Base-by-base conservation (phyloP, 2,888 invertebrate species). In the Busseola fusca region DNA sequence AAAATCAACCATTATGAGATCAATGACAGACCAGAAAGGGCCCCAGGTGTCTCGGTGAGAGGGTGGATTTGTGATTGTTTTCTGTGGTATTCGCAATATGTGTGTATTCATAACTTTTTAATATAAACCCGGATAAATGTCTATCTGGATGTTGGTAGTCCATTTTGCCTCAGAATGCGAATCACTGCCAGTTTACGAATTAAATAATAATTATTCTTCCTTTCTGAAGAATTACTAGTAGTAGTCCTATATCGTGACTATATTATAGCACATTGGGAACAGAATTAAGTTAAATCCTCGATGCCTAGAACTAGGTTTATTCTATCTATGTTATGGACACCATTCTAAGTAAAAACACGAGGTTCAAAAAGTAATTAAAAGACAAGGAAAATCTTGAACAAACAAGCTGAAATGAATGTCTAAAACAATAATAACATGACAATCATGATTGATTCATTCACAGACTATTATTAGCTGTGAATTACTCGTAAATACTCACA, bases 401-500 rank as follows among this genome's bases (percentile, higher is more conserved):
- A 58, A 63, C n/a, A 81, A 63, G 50, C 21, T 67, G 1, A 70
- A 70, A 68, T 68, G 45, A 65, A 60, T 48, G 27, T 60, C 65
- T 69, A 18, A 72, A 74, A 72, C 66, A 60, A 63, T 80, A 75
- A 78, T 65, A 57, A 75, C 45, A 66, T 50, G 68, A 69, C 67
- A 80, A 80, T 75, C 27, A 74, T 78, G 66, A 83, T 83, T 78
- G 69, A 72, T 70, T 52, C 18, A 45, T 68, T 42, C 60, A 34
- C 18, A 58, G 37, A 64, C 71, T 72, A 69, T 80, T 71, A 83
- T 83, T 82, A 80, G 34, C 52, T 45, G 71, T 48, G 63, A 58
- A 73, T 80, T 80, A 81, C 69, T 60, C 42, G 65, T 83, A 81
- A 83, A 69, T 66, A 76, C 45, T 68, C 69, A 80, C 65, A 69